A percentile compares a stretch with the other conserved stretches of the same genome.
Conservation (phyloP, 2,888 invertebrate species). For the Glaucopsyche alexis region DNA sequence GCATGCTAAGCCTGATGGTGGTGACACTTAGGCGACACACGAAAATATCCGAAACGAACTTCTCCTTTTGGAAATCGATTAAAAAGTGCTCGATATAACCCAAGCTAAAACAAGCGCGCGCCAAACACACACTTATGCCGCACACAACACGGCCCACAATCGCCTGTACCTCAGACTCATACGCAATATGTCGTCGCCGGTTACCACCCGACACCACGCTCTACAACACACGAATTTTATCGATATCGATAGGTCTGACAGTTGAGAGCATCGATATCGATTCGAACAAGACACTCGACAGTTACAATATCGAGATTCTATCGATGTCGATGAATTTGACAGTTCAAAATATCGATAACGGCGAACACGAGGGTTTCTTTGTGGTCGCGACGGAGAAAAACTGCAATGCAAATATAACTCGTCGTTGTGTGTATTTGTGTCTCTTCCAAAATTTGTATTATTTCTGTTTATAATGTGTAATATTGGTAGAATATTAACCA, state of each 20-base stretch:
- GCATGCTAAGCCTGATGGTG: too few relatives aligned
- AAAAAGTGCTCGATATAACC: slow-evolving; percentile 25
- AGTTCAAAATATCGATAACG: background rate
- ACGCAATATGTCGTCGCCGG: slow-evolving; percentile 88
- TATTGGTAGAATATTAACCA: too few relatives aligned
- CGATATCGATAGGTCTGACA: background rate
- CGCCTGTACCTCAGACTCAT: slow-evolving; percentile 85
- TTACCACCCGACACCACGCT: slow-evolving; percentile 81
- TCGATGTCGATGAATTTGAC: background rate
- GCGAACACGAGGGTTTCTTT: too few relatives aligned
- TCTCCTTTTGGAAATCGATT: background rate
- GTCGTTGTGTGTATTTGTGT: too few relatives aligned
- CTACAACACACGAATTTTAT: slow-evolving; percentile 59
- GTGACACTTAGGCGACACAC: too few relatives aligned
- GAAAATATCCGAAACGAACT: too few relatives aligned
- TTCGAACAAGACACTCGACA: too few relatives aligned
- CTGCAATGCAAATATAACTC: too few relatives aligned
- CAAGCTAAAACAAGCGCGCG: slow-evolving; percentile 36
- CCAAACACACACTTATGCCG: slow-evolving; percentile 34
- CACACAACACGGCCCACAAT: background rate
- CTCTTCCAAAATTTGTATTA: too few relatives aligned
- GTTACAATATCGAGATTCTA: background rate
- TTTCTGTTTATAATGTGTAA: too few relatives aligned
- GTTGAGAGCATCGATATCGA: too few relatives aligned
- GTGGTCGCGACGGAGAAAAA: too few relatives aligned